Evolutionary conservation across 1,140 invertebrate genomes (phyloP).

Genomic region (Drosophila tsacasi): DNA sequence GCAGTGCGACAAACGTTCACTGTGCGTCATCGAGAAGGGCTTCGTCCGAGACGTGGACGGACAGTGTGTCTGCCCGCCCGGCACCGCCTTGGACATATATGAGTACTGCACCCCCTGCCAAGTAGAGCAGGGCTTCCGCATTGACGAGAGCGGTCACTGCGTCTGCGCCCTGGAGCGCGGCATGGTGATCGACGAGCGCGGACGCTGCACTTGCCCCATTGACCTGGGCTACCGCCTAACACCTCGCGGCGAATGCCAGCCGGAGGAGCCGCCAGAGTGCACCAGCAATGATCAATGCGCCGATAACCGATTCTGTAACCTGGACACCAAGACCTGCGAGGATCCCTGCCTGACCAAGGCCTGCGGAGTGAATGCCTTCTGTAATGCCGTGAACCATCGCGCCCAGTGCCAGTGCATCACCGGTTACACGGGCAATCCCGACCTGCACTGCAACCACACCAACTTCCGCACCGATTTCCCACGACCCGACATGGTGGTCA

Average conservation of each 20-base stretch:
- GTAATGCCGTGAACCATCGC: constrained; percentile 91
- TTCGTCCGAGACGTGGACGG: constrained; percentile 89
- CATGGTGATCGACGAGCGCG: constrained; percentile 90
- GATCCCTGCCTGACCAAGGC: constrained; percentile 90
- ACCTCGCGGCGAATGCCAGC: constrained; percentile 88
- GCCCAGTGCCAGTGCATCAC: constrained; percentile 92
- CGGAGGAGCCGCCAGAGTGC: constrained; percentile 88
- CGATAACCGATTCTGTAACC: constrained; percentile 91
- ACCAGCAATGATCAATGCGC: constrained; percentile 91
- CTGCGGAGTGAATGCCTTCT: constrained; percentile 92
- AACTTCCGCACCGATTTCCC: constrained; percentile 92
- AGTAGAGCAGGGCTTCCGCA: constrained; percentile 89
- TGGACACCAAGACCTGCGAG: constrained; percentile 89
- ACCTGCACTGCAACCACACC: constrained; percentile 89
- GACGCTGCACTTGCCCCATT: constrained; percentile 91
- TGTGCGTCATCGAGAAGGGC: constrained; percentile 90
- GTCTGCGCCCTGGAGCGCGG: constrained; percentile 92
- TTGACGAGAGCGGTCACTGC: constrained; percentile 92
- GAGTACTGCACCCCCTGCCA: constrained; percentile 92
- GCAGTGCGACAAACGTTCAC: constrained; percentile 90
- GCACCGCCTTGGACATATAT: constrained; percentile 90
- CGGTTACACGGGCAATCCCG: constrained; percentile 93
- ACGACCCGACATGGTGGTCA: constrained; percentile 93
- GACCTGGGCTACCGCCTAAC: constrained; percentile 90
- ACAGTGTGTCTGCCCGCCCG: constrained; percentile 91